These are phyloP conservation scores for Calidris pygmaea DNA, from an alignment of 2,113 vertebrate species.

Conservation along the genomic window DNA sequence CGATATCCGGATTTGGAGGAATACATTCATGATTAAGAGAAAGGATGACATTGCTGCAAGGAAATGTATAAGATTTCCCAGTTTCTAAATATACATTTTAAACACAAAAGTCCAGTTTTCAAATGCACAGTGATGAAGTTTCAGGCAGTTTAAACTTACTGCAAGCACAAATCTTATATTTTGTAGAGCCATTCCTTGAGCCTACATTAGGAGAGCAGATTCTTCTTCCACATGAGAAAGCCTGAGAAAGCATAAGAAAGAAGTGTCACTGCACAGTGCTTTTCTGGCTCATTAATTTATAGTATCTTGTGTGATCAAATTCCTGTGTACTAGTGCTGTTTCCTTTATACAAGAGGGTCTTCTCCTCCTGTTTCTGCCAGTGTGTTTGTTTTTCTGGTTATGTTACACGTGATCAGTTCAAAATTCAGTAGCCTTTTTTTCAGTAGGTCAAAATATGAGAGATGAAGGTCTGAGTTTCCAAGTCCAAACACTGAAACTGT, in stretches of 20 bases:
- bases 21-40: background rate
- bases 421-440: background rate
- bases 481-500: background rate
- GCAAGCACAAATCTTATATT: background rate
- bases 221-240: background rate
- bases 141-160: background rate
- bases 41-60: background rate
- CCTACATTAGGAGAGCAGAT: accelerated
- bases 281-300: background rate
- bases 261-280: background rate
- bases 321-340: background rate
- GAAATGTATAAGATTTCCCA: background rate
- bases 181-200: background rate
- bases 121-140: background rate
- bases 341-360: background rate
- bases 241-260: background rate
- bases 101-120: background rate
- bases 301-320: background rate
- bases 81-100: background rate
- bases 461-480: background rate
- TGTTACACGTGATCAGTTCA: background rate
- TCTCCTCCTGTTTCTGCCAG: background rate
- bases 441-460: background rate
- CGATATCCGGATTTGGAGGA: background rate
- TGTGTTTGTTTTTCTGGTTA: background rate